These are phyloP conservation scores for Muricea muricata DNA, from an alignment of 92 coral and sea anemone genomes.

Conservation along the genomic window DNA sequence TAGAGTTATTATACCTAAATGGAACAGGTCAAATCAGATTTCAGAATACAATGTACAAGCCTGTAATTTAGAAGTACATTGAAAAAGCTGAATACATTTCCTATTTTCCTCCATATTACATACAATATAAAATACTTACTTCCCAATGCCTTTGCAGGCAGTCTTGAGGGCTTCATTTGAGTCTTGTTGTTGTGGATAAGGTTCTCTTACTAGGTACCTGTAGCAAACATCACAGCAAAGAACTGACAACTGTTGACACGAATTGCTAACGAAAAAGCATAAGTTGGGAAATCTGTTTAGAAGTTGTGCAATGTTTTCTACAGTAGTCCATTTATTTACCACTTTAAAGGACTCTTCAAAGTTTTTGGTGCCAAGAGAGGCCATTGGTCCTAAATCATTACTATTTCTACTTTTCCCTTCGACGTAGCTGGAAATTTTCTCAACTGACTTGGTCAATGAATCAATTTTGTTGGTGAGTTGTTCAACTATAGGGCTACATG, in stretches of 20 bases:
- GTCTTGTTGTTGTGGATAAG: background rate
- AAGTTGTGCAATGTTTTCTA: background rate
- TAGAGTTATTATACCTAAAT: background rate
- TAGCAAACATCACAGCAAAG: background rate
- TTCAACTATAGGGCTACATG: too few relatives aligned
- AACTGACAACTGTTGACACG: background rate
- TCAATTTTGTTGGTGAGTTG: too few relatives aligned
- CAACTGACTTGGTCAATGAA: too few relatives aligned
- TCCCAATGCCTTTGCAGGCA: background rate
- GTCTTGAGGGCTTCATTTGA: background rate
- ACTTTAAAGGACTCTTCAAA: background rate
- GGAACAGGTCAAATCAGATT: too few relatives aligned
- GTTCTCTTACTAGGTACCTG: background rate
- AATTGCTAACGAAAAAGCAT: background rate
- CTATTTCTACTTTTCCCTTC: background rate
- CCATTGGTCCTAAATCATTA: background rate
- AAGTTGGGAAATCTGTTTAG: background rate
- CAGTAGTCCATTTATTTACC: background rate
- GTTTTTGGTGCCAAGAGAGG: background rate
- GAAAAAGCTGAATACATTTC: too few relatives aligned
- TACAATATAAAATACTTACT: background rate
- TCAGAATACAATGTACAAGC: background rate
- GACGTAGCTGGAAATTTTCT: too few relatives aligned
- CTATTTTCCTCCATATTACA: too few relatives aligned
- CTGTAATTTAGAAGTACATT: background rate